phyloP scores from a whole-genome alignment of 2,888 invertebrate species.

The Macrosoma leucophasiata region DNA sequence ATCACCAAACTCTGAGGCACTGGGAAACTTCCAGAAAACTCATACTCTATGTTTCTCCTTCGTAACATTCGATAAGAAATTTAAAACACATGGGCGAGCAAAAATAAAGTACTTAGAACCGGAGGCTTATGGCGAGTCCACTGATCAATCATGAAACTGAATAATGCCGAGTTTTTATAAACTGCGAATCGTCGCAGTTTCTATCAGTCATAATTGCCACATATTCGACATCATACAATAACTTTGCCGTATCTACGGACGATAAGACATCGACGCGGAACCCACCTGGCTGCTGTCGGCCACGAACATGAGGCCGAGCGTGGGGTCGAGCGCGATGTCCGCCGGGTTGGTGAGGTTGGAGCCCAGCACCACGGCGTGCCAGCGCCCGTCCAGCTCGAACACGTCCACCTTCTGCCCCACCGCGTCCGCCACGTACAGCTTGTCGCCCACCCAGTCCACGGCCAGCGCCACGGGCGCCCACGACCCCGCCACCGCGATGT shows the following conservation, averaged over 20 bases:
- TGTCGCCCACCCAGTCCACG: constrained; percentile 98
- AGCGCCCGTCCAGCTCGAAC: constrained; percentile 89
- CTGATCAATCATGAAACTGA: too few species aligned
- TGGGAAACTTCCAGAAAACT: too few species aligned
- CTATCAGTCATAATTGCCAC: too few species aligned
- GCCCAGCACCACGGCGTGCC: constrained; percentile 93
- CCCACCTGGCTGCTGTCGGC: constrained; percentile 87
- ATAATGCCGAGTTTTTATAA: too few species aligned
- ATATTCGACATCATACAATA: too few species aligned
- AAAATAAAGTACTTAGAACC: too few species aligned
- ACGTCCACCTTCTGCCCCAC: constrained; percentile 95
- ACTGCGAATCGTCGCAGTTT: too few species aligned
- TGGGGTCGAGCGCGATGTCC: constrained; percentile 95
- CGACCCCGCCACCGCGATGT: constrained; percentile 86
- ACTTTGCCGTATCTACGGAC: too few species aligned
- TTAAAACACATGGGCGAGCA: too few species aligned
- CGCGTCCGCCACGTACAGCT: constrained; percentile 95
- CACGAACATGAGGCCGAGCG: constrained; percentile 90
- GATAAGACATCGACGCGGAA: background rate
- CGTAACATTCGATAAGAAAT: background rate
- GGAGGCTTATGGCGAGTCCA: too few species aligned
- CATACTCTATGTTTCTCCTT: too few species aligned
- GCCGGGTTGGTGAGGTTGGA: constrained; percentile 93
- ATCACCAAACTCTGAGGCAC: too few species aligned
- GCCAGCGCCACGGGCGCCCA: constrained; percentile 95